These are phyloP conservation scores for Microcebus ravelobensis DNA, from an alignment of 2,113 vertebrate species.

Conservation along the genomic window DNA sequence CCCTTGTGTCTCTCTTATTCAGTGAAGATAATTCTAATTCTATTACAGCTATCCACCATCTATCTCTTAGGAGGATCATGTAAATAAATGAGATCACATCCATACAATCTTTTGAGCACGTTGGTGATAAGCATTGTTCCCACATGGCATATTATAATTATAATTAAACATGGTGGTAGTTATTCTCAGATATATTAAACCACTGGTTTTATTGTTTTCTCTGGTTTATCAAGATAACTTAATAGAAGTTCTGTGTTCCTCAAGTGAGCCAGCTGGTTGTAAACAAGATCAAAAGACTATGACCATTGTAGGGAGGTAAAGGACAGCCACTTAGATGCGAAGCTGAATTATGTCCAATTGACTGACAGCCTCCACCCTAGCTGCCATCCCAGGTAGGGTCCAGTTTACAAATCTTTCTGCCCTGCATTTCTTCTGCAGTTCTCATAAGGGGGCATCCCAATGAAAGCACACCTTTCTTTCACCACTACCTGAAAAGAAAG, in stretches of 20 bases:
- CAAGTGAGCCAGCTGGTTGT: background rate
- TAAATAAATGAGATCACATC: slow-evolving; percentile 16
- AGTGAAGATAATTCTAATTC: slow-evolving; percentile 40
- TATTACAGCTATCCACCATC: background rate
- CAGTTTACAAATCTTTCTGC: background rate
- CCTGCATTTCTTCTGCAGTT: background rate
- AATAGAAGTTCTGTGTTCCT: slow-evolving; percentile 5
- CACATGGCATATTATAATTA: background rate
- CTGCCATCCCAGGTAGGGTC: background rate
- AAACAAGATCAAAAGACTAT: slow-evolving; percentile 4
- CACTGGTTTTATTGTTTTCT: background rate
- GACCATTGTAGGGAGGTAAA: background rate
- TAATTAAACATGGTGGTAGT: background rate
- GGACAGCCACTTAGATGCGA: background rate
- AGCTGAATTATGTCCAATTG: background rate
- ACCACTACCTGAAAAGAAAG: background rate
- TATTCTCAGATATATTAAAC: slow-evolving; percentile 12
- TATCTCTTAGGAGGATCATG: background rate
- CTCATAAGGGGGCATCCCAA: background rate
- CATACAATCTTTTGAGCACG: background rate
- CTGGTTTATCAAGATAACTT: background rate
- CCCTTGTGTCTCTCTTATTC: background rate
- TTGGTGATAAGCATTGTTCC: background rate
- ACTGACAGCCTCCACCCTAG: background rate
- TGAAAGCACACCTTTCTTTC: background rate